A percentile compares a stretch with the other conserved stretches of the same genome.
Conservation (phyloP, 1,140 invertebrate genomes). For the Drosophila persimilis region DNA sequence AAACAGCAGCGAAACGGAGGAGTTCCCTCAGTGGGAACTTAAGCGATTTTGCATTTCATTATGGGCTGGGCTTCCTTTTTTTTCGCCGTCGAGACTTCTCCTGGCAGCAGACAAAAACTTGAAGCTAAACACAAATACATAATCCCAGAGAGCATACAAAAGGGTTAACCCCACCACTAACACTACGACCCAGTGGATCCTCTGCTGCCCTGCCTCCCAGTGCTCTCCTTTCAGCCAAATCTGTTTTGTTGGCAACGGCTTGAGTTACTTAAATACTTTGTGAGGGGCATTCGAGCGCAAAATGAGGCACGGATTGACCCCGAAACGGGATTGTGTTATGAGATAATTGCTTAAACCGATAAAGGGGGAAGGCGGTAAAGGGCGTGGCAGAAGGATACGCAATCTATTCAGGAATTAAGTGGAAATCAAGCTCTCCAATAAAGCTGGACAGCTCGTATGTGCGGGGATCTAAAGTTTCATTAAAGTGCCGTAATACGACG, state of each 20-base stretch:
- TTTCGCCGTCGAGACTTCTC: conserved; percentile 29
- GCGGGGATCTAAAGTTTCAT: conserved; percentile 51
- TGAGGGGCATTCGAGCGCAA: conserved; percentile 75
- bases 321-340: conserved; percentile 62
- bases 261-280: conserved; percentile 80
- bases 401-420: too few species aligned
- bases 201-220: conserved; percentile 1
- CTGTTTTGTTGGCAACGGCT: conserved; percentile 63
- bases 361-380: conserved; percentile 4
- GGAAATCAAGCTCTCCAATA: background rate
- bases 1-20: conserved; percentile 25
- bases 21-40: conserved; percentile 57
- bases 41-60: conserved; percentile 81
- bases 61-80: conserved; percentile 61
- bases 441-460: conserved; percentile 21
- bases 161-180: conserved; percentile 49
- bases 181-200: background rate
- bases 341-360: conserved; percentile 76
- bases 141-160: conserved; percentile 69
- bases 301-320: conserved; percentile 72
- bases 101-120: conserved; percentile 41
- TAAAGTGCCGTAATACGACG: conserved; percentile 75
- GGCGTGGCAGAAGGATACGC: background rate
- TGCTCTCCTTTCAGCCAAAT: conserved; percentile 51
- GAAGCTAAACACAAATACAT: conserved; percentile 80